Percentiles rank a stretch among this genome's conserved stretches.
These are phyloP conservation scores for Penaeus monodon DNA, from an alignment of 2,888 invertebrate genomes.

Conservation along the genomic window DNA sequence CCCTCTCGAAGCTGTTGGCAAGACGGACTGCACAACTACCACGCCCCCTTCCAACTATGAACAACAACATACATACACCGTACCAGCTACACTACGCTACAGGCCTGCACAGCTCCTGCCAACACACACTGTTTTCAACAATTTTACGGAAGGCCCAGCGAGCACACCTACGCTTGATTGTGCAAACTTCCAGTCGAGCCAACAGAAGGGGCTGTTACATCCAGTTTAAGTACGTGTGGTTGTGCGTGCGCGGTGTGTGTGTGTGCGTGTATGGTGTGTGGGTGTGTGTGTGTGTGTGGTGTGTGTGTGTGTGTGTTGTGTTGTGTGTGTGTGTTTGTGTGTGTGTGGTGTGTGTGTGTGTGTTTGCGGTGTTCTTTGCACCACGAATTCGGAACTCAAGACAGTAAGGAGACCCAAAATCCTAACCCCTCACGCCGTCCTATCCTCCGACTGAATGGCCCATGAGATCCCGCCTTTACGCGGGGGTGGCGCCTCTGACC, in stretches of 20 bases:
- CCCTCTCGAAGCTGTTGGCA: slow-evolving; percentile 59
- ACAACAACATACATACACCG: slow-evolving; percentile 48
- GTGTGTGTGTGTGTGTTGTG: too few relatives aligned
- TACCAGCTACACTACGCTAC: not conserved
- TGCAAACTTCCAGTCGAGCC: not conserved
- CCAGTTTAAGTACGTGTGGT: slow-evolving; percentile 53
- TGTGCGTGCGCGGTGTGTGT: too few relatives aligned
- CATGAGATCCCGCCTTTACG: too few relatives aligned
- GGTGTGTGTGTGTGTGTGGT: too few relatives aligned
- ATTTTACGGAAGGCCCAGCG: not conserved
- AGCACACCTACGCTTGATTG: not conserved
- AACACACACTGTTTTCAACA: not conserved
- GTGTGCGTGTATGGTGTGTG: too few relatives aligned
- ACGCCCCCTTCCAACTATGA: slow-evolving; percentile 1
- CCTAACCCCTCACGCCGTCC: too few relatives aligned
- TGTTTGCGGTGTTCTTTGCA: not conserved
- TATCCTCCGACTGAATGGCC: slow-evolving; percentile 17
- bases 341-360: too few relatives aligned
- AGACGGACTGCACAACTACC: slow-evolving; percentile 32
- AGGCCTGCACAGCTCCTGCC: not conserved
- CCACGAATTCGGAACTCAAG: not conserved
- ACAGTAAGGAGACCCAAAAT: too few relatives aligned
- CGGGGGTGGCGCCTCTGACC: too few relatives aligned
- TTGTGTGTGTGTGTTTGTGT: too few relatives aligned
- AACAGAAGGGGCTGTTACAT: slow-evolving; percentile 46